Evolutionary conservation across 2,888 invertebrate species (phyloP).

Genomic region (Lomographa bimaculata): DNA sequence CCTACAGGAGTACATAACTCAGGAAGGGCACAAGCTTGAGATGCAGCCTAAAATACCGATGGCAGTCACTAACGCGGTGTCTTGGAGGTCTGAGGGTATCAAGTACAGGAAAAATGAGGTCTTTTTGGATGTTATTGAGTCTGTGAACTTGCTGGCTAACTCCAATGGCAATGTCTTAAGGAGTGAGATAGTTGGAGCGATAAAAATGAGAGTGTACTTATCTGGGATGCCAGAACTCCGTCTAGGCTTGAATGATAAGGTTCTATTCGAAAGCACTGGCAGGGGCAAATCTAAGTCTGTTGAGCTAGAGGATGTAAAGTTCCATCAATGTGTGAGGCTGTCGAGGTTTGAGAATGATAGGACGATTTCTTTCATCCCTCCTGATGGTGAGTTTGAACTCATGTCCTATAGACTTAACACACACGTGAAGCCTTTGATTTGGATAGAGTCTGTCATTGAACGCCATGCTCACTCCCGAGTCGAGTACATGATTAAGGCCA

Average conservation of each 20-base stretch:
- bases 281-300: slow-evolving; percentile 99
- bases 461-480: slow-evolving; percentile 98
- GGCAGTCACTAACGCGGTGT: slow-evolving; percentile 99
- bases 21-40: slow-evolving; percentile 98
- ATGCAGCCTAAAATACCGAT: slow-evolving; percentile 98
- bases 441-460: slow-evolving; percentile 99
- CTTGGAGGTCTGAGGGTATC: slow-evolving; percentile 99
- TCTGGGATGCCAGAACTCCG: slow-evolving; percentile 99
- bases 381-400: slow-evolving; percentile 99
- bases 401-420: slow-evolving; percentile 99
- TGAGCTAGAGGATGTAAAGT: slow-evolving; percentile 99
- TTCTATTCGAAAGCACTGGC: slow-evolving; percentile 98
- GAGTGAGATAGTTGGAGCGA: slow-evolving; percentile 99
- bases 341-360: slow-evolving; percentile 99
- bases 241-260: slow-evolving; percentile 98
- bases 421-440: slow-evolving; percentile 98
- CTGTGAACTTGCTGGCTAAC: slow-evolving; percentile 97
- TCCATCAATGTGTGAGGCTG: slow-evolving; percentile 98
- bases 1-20: slow-evolving; percentile 98
- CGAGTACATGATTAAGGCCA: slow-evolving; percentile 99
- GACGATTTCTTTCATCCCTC: slow-evolving; percentile 99
- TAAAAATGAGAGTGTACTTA: slow-evolving; percentile 99
- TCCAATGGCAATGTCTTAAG: slow-evolving; percentile 98
- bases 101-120: slow-evolving; percentile 99
- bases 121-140: slow-evolving; percentile 99